Evolutionary conservation across 2,113 vertebrate species (phyloP).

Genomic region (Elachura formosa): DNA sequence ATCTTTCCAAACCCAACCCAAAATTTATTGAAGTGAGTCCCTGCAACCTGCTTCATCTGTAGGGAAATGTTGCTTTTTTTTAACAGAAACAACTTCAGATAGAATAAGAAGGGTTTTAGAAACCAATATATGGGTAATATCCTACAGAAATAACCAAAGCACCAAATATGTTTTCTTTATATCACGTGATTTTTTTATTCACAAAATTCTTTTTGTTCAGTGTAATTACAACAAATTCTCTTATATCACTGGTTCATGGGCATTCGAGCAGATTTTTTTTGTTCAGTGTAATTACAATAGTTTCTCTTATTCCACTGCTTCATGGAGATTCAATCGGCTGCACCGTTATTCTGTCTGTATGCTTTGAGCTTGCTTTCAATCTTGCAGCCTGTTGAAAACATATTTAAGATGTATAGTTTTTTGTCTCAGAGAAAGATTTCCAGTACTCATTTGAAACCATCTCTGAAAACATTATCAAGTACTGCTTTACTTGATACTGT

Average conservation of each 20-base stretch:
- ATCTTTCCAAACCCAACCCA: neutral
- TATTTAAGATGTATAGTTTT: neutral
- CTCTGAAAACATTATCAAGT: neutral
- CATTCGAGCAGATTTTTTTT: neutral
- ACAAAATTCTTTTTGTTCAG: neutral
- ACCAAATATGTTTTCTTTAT: neutral
- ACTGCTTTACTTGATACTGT: neutral
- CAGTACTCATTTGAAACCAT: neutral
- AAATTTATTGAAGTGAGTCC: neutral
- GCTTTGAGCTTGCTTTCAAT: neutral
- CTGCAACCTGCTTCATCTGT: neutral
- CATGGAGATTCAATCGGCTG: neutral
- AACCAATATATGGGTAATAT: neutral
- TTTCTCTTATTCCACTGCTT: neutral
- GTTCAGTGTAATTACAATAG: neutral
- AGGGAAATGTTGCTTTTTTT: neutral
- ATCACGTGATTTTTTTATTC: neutral
- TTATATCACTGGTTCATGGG: neutral
- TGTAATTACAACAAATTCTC: neutral
- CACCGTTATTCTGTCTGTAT: neutral
- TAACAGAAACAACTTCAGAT: neutral
- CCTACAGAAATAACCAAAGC: neutral
- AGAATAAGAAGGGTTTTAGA: neutral
- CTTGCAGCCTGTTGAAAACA: neutral
- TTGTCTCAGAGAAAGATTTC: neutral